Base-by-base conservation (phyloP, 2,888 invertebrate species). In the Dryadula phaetusa region DNA sequence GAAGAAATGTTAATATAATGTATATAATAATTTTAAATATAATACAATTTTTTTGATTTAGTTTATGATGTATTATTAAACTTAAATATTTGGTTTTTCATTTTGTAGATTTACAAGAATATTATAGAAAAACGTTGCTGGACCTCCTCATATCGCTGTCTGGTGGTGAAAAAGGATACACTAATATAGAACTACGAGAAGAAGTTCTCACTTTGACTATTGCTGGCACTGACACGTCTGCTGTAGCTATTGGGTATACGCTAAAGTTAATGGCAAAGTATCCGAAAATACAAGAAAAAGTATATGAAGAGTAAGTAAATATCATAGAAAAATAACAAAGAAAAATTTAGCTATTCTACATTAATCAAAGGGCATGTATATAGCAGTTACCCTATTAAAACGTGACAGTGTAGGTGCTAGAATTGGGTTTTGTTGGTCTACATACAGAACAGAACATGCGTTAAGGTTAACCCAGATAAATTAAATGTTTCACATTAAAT, bases 171-270 rank as follows among this genome's bases (percentile, higher is more conserved):
- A 87, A 81, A 0, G 93, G 93, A 22, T 93, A 93, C 46, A 93
- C 88, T 0, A 86, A 94, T 71, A 74, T 85, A 40, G 94, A 95
- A 72, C 73, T 95, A 2, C 81, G 93, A 65, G 94, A 95, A 73
- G 94, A 95, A 82, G 88, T 94, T 0, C 81, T 94, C 62, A 94
- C 94, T 0, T 84, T 95, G 66, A 88, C 93, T 63, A 79, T 94
- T 14, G 94, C 94, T 20, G 94, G 94, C 34, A 92, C 93, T 7
- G 92, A 94, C 61, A 94, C 94, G 0, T 90, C 93, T 0, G 91
- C 93, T 0, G 85, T 89, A 0, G 83, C 85, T 2, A 79, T 87
- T 8, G 88, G 93, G 0, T 93, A 85, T 73, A 87, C 90, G 0
- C 72, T 93, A 52, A 83, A 85, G 73, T 77, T 93, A 60, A 73